phyloP scores from a whole-genome alignment of 1,140 invertebrate genomes.

The Orchestia grillus region DNA sequence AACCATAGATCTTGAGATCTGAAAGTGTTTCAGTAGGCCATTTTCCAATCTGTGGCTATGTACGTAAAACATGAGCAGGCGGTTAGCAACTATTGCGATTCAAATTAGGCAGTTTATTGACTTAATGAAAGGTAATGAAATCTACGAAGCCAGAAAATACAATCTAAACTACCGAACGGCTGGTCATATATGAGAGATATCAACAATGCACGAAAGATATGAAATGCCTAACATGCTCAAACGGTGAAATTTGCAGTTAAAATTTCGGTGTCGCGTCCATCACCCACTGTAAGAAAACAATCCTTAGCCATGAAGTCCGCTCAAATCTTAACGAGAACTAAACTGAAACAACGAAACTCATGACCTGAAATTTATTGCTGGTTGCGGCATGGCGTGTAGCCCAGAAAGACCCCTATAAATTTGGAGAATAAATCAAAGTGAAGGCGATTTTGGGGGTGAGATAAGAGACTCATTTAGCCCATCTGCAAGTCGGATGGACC shows the following conservation, averaged over 20 bases:
- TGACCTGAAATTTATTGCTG: not conserved
- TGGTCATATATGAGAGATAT: not conserved
- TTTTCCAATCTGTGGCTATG: not conserved
- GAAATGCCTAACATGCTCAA: not conserved
- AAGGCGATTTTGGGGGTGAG: not conserved
- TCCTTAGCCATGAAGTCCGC: not conserved
- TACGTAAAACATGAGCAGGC: not conserved
- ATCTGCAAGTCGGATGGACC: slow-evolving; percentile 24
- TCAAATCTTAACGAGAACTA: not conserved
- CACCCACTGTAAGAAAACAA: not conserved
- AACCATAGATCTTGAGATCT: not conserved
- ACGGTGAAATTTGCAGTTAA: not conserved
- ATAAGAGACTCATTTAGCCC: slow-evolving; percentile 22
- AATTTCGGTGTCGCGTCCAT: not conserved
- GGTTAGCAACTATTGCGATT: not conserved
- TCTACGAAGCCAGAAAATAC: not conserved
- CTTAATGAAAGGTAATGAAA: not conserved
- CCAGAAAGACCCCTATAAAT: not conserved
- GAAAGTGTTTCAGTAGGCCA: not conserved
- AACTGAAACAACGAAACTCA: not conserved
- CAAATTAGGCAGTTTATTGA: not conserved
- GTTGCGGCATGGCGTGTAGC: not conserved
- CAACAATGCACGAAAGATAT: not conserved
- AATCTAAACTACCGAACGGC: not conserved
- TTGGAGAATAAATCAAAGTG: not conserved